A percentile compares a stretch with the other conserved stretches of the same genome.
Conservation (phyloP, 2,797 vertebrate species). For the Yasuhikotakia modesta region DNA sequence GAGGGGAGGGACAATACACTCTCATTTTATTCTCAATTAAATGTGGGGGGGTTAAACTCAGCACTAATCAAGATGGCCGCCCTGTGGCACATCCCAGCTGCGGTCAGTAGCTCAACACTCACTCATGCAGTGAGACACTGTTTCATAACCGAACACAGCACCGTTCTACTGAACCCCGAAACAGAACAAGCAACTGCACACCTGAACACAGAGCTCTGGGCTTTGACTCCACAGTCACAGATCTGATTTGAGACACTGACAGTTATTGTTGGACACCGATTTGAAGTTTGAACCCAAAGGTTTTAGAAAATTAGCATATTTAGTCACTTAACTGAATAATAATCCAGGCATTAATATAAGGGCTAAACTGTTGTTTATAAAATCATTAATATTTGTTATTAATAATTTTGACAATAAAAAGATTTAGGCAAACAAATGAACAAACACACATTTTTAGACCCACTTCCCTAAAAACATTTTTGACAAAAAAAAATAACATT, state of each 20-base stretch:
- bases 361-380: not conserved
- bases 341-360: slow-evolving; percentile 1
- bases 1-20: slow-evolving; percentile 56
- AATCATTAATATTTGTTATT: too few relatives aligned
- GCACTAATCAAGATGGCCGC: slow-evolving; percentile 86
- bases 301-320: too few relatives aligned
- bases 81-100: slow-evolving; percentile 86
- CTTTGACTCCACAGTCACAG: slow-evolving; percentile 76
- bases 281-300: slow-evolving; percentile 69
- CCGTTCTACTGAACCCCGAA: slow-evolving; percentile 88
- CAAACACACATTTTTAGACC: not conserved
- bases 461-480: not conserved
- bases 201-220: slow-evolving; percentile 83
- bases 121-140: slow-evolving; percentile 70
- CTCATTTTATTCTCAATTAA: slow-evolving; percentile 64
- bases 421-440: not conserved
- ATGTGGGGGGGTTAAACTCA: slow-evolving; percentile 87
- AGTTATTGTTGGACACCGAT: slow-evolving; percentile 65
- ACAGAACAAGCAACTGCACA: slow-evolving; percentile 83
- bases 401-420: not conserved
- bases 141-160: slow-evolving; percentile 65
- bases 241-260: slow-evolving; percentile 79
- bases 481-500: not conserved
- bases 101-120: slow-evolving; percentile 77
- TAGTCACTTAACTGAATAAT: too few relatives aligned